These are phyloP conservation scores for Andrena cerasifolii DNA, from an alignment of 1,140 invertebrate genomes.

Conservation along the genomic window DNA sequence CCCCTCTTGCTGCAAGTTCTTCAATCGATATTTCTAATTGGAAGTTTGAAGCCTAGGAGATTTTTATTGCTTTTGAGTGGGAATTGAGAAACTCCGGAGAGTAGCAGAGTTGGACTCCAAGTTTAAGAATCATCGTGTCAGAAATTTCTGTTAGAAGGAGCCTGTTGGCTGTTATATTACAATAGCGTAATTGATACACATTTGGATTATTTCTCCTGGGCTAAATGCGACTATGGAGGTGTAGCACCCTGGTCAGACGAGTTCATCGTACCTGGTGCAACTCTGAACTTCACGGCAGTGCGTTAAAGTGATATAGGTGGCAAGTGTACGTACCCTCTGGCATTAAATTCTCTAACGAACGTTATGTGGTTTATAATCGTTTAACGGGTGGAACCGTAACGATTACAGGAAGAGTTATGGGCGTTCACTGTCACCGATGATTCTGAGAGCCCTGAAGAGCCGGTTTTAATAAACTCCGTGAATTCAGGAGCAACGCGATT, in stretches of 20 bases:
- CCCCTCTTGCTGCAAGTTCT: no score
- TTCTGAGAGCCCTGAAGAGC: constrained; percentile 7
- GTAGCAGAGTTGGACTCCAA: no score
- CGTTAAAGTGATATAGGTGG: constrained; percentile 64
- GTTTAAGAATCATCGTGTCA: no score
- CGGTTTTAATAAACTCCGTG: not conserved
- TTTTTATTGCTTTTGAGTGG: no score
- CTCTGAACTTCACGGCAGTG: constrained; percentile 59
- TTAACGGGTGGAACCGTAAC: constrained; percentile 61
- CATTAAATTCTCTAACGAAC: constrained; percentile 67
- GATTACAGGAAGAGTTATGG: constrained; percentile 63
- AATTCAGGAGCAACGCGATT: not conserved
- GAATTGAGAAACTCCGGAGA: no score
- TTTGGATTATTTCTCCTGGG: no score
- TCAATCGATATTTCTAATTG: no score
- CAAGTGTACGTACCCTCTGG: constrained; percentile 15
- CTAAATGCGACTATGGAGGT: no score
- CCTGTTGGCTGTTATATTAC: no score
- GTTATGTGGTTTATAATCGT: constrained; percentile 63
- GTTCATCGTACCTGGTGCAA: constrained; percentile 63
- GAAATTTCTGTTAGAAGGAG: no score
- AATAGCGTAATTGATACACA: no score
- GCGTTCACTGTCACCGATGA: constrained; percentile 44
- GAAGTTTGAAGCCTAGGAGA: no score
- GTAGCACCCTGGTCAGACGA: constrained; percentile 37